Conservation (phyloP, 2,113 vertebrate species). For the Urocitellus parryii region DNA sequence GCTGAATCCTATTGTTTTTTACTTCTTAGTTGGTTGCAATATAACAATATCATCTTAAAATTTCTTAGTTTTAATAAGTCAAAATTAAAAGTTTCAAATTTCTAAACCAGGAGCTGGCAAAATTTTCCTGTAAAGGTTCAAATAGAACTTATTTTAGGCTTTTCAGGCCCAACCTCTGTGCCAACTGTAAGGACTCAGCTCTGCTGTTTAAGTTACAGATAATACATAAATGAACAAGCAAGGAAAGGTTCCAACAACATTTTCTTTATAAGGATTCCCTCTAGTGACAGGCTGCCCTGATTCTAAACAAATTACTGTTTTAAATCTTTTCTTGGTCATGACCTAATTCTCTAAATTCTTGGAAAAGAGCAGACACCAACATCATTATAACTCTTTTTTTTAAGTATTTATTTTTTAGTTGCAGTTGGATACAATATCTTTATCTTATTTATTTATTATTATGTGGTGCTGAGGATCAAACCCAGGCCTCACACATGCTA, state of each 20-base stretch:
- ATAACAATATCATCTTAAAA: constrained; percentile 14
- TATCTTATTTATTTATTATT: too few relatives aligned
- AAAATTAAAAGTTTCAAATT: constrained; percentile 44
- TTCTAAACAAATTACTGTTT: constrained; percentile 27
- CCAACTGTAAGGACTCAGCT: not conserved
- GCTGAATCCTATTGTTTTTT: constrained; percentile 22
- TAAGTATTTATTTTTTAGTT: too few relatives aligned
- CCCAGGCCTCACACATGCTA: too few relatives aligned
- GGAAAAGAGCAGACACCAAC: constrained; percentile 49
- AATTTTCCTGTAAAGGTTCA: constrained; percentile 23
- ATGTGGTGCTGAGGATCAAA: too few relatives aligned
- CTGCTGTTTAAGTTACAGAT: not conserved
- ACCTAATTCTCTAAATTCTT: constrained; percentile 27
- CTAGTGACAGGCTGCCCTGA: not conserved
- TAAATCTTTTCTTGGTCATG: constrained; percentile 29
- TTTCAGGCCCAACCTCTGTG: not conserved
- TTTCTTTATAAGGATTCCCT: not conserved
- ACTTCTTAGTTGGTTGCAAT: constrained; percentile 5
- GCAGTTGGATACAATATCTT: too few relatives aligned
- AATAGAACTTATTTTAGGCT: not conserved
- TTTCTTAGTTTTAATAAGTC: constrained; percentile 2
- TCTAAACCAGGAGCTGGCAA: not conserved
- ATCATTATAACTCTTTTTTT: not conserved
- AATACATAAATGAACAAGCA: not conserved
- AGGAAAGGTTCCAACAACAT: not conserved